A percentile compares a stretch with the other conserved stretches of the same genome.
phyloP scores from a whole-genome alignment of 2,797 vertebrate genomes.

The Anguilla obscura region DNA sequence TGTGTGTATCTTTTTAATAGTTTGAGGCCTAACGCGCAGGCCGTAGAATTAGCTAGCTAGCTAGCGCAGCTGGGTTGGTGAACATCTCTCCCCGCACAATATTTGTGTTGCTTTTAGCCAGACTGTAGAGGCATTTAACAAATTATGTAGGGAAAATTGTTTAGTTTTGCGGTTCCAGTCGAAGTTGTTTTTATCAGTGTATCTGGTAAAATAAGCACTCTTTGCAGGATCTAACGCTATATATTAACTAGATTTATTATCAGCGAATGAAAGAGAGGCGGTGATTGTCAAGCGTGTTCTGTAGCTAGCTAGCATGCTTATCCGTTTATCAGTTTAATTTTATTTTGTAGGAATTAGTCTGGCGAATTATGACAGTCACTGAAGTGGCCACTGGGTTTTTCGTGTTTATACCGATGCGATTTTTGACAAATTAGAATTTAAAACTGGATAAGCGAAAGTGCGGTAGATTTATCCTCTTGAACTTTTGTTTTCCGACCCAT shows the following conservation, averaged over 20 bases:
- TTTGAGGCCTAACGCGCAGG: conserved; percentile 78
- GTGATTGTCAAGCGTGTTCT: conserved; percentile 53
- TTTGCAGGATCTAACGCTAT: not conserved
- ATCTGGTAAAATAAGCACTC: not conserved
- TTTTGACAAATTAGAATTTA: not conserved
- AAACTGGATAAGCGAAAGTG: conserved; percentile 54
- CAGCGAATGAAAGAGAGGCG: conserved; percentile 39
- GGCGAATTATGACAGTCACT: not conserved
- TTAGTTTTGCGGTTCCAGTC: not conserved
- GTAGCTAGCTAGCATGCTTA: conserved; percentile 63
- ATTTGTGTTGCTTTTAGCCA: conserved; percentile 1
- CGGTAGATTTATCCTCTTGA: conserved; percentile 79
- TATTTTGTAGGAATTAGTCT: conserved; percentile 15
- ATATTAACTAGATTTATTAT: conserved; percentile 28
- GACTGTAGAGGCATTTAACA: not conserved
- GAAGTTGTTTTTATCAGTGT: not conserved
- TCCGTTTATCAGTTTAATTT: conserved; percentile 43
- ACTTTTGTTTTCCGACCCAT: conserved; percentile 98
- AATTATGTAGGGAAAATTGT: not conserved
- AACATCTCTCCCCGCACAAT: not conserved
- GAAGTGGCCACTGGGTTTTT: not conserved
- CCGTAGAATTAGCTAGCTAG: conserved; percentile 42
- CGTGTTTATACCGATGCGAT: not conserved
- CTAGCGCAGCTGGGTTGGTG: conserved; percentile 33
- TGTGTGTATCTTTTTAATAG: conserved; percentile 73